Evolutionary conservation across 2,888 invertebrate genomes (phyloP).

Genomic region (Drosophila anomelani): DNA sequence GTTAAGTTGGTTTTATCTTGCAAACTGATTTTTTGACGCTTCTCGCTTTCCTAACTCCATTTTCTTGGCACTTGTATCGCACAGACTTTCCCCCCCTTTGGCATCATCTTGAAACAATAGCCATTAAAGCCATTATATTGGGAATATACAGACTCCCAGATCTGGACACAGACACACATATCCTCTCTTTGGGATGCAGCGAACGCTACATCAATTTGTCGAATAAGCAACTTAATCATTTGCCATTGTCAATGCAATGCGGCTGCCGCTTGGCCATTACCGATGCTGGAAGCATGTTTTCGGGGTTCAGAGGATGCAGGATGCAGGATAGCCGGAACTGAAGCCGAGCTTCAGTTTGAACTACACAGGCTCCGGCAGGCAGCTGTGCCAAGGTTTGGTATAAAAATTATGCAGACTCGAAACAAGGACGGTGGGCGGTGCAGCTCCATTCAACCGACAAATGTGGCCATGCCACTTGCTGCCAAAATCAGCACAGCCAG

Average conservation of each 20-base stretch:
- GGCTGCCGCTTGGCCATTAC: constrained; percentile 36
- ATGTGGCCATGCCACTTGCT: constrained; percentile 78
- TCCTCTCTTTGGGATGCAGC: constrained; percentile 33
- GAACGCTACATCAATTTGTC: constrained; percentile 74
- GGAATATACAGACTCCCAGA: constrained; percentile 20
- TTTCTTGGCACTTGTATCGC: neutral
- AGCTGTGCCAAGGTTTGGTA: constrained; percentile 66
- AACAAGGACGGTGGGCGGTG: constrained; percentile 35
- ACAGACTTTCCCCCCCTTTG: constrained; percentile 19
- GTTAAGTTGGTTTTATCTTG: neutral
- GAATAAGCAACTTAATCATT: constrained; percentile 81
- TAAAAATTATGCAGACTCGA: constrained; percentile 74
- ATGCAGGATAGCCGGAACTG: constrained; percentile 26
- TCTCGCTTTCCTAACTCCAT: neutral
- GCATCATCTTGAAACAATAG: constrained; percentile 42
- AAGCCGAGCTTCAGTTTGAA: constrained; percentile 11
- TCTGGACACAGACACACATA: constrained; percentile 4
- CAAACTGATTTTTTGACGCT: constrained; percentile 1
- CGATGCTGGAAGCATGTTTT: constrained; percentile 28
- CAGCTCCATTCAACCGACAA: constrained; percentile 68
- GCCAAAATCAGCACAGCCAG: constrained; percentile 66
- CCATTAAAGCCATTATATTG: constrained; percentile 27
- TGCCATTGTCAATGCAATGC: constrained; percentile 64
- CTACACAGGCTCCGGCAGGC: constrained; percentile 20
- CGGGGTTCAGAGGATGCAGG: constrained; percentile 6